Base-by-base conservation (phyloP, 2,888 invertebrate genomes). In the Tanypteryx hageni region DNA sequence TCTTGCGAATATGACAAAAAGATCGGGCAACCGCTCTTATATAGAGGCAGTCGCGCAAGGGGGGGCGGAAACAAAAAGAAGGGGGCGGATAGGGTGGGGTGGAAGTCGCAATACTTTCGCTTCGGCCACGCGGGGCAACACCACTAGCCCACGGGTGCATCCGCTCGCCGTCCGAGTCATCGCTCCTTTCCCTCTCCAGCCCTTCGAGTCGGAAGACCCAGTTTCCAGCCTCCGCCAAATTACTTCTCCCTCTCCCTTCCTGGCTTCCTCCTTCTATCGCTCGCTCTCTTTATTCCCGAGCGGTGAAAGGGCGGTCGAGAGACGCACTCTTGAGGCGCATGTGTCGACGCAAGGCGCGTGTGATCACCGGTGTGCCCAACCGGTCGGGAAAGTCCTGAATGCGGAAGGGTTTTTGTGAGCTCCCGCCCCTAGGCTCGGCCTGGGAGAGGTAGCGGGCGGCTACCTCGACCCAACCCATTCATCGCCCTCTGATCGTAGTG, bases 101-200 rank as follows among this genome's bases (percentile, higher is more conserved):
- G 86, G 86, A 89, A 89, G 89, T 68, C 18, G 89, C 44, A 89
- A 89, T 64, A 89, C 89, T 89, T 89, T 89, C 89, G 89, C 64
- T 89, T 18, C 44, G 27, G 89, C 64, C 61, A 22, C 64, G 89
- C 89, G 89, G 64, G 89, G 76, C 76, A 27, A 27, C 76, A 11
- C 68, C 89, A 89, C 68, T 59, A 44, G 64, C 89, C 89, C 11
- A 27, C 27, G 89, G 89, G 89, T 89, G 44, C 89, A 89, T 68
- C 89, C 64, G 61, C 59, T 61, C 85, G 58, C 61, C 86, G 27
- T 13, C n/a, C 85, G 22, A 57, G 86, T 27, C 86, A 61, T 27
- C 89, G 7, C 89, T 22, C 44, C 83, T 64, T 5, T n/a, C 64
- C 64, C 64, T n/a, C 58, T 59, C 57, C 14, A 0, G 0, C 27